Evolutionary conservation across 2,113 vertebrate genomes (phyloP), one percentile per base, ranked within the genome.

Genomic region (Chaenocephalus aceratus): DNA sequence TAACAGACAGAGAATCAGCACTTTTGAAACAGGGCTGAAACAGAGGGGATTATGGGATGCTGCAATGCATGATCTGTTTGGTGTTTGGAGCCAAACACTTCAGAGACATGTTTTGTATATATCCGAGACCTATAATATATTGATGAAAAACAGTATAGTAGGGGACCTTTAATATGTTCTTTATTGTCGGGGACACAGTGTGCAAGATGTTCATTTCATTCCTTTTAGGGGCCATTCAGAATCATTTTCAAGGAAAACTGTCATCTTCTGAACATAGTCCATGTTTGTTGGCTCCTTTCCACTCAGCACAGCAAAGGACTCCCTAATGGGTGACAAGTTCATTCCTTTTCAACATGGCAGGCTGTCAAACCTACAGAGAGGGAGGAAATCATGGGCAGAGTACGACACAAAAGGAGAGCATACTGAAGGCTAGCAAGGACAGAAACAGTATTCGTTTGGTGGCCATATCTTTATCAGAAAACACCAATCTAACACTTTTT

Each of bases 261-360:
- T 18, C 21, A 23, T 36, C 30, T 68, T 69, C 46, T 79, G 45
- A 84, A 76, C 56, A 72, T 67, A 61, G 11, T 65, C 56, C 6
- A 1, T 18, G 49, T 26, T 56, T 62, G 69, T 67, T 59, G 23
- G 66, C 66, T 68, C 51, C 26, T 62, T 46, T 72, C 69, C 65
- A 54, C 44, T 82, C 61, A 41, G 53, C 48, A 63, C 21, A 70
- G 70, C 46, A 67, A 70, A 64, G 54, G 65, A 69, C 62, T 82
- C 46, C 30, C 58, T 64, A 77, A 77, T 58, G 26, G 61, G 60
- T 82, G 75, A 82, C 80, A 77, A 66, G 53, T 83, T 67, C 57
- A 86, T 86, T 75, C 51, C 14, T 75, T 72, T 85, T 78, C 57
- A 53, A 48, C 72, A 61, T n/a, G 11, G 30, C 46, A 79, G 57